Base-by-base conservation (phyloP, 2,797 vertebrate species). In the Alectoris magna region DNA sequence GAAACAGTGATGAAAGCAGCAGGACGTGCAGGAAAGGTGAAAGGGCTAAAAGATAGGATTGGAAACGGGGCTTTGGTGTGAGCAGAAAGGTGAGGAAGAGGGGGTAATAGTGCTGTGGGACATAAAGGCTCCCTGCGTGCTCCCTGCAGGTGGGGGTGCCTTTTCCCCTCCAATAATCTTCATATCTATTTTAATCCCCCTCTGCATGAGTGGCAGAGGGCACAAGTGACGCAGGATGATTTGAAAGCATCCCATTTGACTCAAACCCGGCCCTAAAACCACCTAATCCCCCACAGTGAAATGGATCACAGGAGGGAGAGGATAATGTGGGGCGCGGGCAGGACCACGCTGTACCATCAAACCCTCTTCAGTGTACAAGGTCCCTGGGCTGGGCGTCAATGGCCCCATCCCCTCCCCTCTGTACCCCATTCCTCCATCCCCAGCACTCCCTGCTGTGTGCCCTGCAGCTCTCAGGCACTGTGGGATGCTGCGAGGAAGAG, bases 161-260 rank as follows among this genome's bases (percentile, higher is more conserved):
- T 9, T 38, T 17, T 71, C 53, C 81, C 48, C 81, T 41, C 63
- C 0, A 23, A 59, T 96, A 94, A 96, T 87, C 88, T 84, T 34
- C 92, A 81, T 95, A 91, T 94, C 94, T 92, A 29, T 93, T 95
- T 96, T 96, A 96, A 97, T 96, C 95, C 93, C 79, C 22, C 38
- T 0, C 44, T 13, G 46, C 88, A 51, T 0, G 94, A 92, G 81
- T n/a, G 94, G 9, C 82, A 84, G 86, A 69, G 93, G 71, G 41
- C 84, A 46, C 67, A 3, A 46, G 10, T 96, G 96, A 96, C 74
- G 91, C 94, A 96, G 96, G 93, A 69, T 92, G 87, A 93, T 96
- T 84, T 95, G 94, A 95, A 96, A 95, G 72, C 94, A 89, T 96
- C 95, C 95, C 95, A 83, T 91, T 97, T 21, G 77, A 93, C 90